Base-by-base conservation (phyloP, 1,140 invertebrate species). In the Sweltsa coloradensis region DNA sequence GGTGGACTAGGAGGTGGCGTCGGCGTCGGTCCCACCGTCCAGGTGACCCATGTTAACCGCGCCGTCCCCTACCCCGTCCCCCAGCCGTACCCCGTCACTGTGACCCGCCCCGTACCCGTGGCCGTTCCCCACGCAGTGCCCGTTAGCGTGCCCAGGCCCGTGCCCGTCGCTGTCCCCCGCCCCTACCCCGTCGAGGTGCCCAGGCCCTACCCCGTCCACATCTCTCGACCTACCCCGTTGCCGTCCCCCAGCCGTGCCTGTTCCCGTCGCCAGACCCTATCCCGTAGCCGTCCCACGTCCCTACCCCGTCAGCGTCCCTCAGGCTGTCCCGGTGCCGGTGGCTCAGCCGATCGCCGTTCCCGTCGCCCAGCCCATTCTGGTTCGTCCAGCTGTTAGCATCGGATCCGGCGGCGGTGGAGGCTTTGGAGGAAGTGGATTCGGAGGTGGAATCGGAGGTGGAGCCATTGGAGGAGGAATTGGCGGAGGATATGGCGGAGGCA, bases 11-110 rank as follows among this genome's bases (percentile, higher is more conserved):
- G 0, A 21, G 3, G 9, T 1, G n/a, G 11, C 16, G 7, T 39
- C 37, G 37, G 9, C 37, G 9, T 14, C 21, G 40, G 16, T 19
- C 14, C 14, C 3, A n/a, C 21, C 1, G 24, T 45, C 23, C 6
- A 14, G 13, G 25, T 45, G 5, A 45, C 26, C 5, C 27, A 25
- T 14, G 42, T 45, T n/a, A 45, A 22, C 9, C 42, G 22, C 6
- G 3, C 22, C 3, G 25, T 45, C 5, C 24, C 42, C 5, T 25
- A 29, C 25, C 42, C 42, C 16, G 42, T 45, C n/a, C 42, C 42
- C 21, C 42, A 45, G 14, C 42, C 42, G 3, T 34, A 9, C 21
- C 42, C 42, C n/a, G 42, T 45, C 23, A 31, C 25, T 19, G 42
- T 34, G 13, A 45, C 14, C 23, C 5, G 42, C 13, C 42, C 42